Evolutionary conservation across 2,888 invertebrate species (phyloP), one percentile per base, ranked within the genome.

Genomic region (Ceramica pisi): DNA sequence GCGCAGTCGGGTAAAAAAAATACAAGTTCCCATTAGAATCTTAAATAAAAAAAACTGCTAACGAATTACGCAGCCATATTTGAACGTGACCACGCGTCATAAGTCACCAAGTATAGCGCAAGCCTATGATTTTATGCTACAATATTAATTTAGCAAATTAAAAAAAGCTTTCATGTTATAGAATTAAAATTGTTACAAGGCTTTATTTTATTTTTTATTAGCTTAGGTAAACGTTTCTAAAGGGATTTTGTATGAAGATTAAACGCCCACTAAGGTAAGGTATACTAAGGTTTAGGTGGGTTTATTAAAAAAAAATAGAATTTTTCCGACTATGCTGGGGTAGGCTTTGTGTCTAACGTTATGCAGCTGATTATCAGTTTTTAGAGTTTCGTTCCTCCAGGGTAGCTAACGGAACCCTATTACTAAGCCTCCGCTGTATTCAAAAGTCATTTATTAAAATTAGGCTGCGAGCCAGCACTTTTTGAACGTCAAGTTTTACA

Each of bases 131-230:
- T 80, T 82, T 70, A 64, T 64, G 74, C 48, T 69, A 61, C 61
- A 61, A 65, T 74, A 82, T 80, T 82, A 79, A 80, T 82, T 79
- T 65, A 79, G 57, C 55, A 82, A 82, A 82, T 80, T 80, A 82
- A 74, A 79, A 46, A 75, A 78, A 80, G 67, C 44, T 75, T 80
- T 70, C 56, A 67, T 69, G 71, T 80, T 57, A 71, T 44, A 74
- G 53, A 69, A 83, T 80, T 80, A 81, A 75, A 75, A 83, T 75
- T 67, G 71, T 83, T 80, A 80, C 66, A 66, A 67, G 69, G 75
- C 4, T 78, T 81, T 60, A 65, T 78, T 66, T 53, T 19, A 64
- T 59, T 61, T 68, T 72, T 72, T 78, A 71, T 73, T 59, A 60
- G 23, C 6, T 31, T 53, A 35, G 14, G 35, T 73, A 64, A 79